A percentile compares a stretch with the other conserved stretches of the same genome.
Conservation (phyloP, 2,888 invertebrate genomes). For the Galeopsomyia nigrocyanea region DNA sequence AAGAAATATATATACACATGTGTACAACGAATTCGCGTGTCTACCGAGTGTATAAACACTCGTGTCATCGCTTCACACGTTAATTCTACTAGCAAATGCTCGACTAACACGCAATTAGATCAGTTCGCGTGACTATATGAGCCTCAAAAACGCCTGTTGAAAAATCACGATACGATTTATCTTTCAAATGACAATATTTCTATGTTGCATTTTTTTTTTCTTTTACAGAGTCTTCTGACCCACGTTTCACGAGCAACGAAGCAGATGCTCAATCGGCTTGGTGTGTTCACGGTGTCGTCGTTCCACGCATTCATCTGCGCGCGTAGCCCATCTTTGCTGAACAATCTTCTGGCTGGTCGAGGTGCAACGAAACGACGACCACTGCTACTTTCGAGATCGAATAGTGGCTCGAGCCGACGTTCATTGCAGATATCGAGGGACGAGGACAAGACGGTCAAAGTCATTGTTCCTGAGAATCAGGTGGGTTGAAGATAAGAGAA, state of each 20-base stretch:
- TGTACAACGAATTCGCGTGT: conserved; percentile 21
- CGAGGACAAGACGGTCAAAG: conserved; percentile 91
- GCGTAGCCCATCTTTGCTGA: conserved; percentile 91
- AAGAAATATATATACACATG: too few species aligned
- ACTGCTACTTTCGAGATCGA: conserved; percentile 90
- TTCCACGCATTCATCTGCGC: conserved; percentile 99
- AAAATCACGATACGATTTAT: too few species aligned
- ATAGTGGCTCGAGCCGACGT: conserved; percentile 88
- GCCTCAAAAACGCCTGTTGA: too few species aligned
- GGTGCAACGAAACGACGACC: conserved; percentile 92
- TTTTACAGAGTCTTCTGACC: conserved; percentile 89
- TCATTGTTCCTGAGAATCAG: conserved; percentile 87
- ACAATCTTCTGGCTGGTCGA: conserved; percentile 90
- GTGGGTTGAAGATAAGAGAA: conserved; percentile 55
- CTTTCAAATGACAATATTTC: too few species aligned
- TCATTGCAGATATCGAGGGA: conserved; percentile 91
- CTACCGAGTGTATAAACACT: conserved; percentile 7
- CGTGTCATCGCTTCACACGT: too few species aligned
- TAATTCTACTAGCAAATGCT: too few species aligned
- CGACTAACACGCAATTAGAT: too few species aligned
- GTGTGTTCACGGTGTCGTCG: conserved; percentile 97
- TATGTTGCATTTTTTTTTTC: conserved; percentile 32
- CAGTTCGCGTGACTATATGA: too few species aligned
- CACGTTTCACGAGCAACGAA: conserved; percentile 96
- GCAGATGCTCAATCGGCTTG: conserved; percentile 93